phyloP scores from a whole-genome alignment of 37 sponge, comb jelly and placozoan genomes.

The Hormiphora californensis region DNA sequence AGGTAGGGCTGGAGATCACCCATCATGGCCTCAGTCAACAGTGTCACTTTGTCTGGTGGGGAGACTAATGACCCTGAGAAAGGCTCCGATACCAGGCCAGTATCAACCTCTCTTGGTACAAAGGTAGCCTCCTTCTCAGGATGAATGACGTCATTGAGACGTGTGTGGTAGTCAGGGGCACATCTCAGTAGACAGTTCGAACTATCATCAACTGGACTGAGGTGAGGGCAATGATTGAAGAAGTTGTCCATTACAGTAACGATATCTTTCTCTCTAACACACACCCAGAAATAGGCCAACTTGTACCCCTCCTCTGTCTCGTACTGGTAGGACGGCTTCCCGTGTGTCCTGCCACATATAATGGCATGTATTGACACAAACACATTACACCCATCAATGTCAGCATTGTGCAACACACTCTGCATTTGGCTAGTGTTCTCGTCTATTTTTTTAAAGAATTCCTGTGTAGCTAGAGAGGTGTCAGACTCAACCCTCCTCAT shows the following conservation, averaged over 20 bases:
- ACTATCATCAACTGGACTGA: neutral
- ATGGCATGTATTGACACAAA: constrained; percentile 21
- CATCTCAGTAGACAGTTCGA: constrained; percentile 27
- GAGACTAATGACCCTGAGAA: constrained; percentile 23
- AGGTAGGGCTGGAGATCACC: constrained; percentile 34
- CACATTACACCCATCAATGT: neutral
- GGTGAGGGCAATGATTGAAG: neutral
- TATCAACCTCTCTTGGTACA: constrained; percentile 1
- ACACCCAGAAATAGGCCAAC: constrained; percentile 14
- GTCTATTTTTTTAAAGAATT: constrained; percentile 49
- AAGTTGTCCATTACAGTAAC: neutral
- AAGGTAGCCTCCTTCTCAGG: neutral
- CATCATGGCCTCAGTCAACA: neutral
- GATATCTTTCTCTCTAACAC: constrained; percentile 14
- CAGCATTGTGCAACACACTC: neutral
- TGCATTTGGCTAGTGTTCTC: constrained; percentile 49
- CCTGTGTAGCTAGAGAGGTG: constrained; percentile 30
- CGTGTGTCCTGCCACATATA: neutral
- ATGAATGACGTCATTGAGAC: neutral
- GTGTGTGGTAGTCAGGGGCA: neutral
- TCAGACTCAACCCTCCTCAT: constrained; percentile 20
- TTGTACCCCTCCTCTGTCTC: constrained; percentile 39
- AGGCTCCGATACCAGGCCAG: constrained; percentile 13
- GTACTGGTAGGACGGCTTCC: constrained; percentile 23
- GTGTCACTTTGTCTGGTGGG: neutral